These are phyloP conservation scores for Tokudaia tokunoshimensis DNA, from an alignment of 2,797 vertebrate genomes.

Conservation along the genomic window DNA sequence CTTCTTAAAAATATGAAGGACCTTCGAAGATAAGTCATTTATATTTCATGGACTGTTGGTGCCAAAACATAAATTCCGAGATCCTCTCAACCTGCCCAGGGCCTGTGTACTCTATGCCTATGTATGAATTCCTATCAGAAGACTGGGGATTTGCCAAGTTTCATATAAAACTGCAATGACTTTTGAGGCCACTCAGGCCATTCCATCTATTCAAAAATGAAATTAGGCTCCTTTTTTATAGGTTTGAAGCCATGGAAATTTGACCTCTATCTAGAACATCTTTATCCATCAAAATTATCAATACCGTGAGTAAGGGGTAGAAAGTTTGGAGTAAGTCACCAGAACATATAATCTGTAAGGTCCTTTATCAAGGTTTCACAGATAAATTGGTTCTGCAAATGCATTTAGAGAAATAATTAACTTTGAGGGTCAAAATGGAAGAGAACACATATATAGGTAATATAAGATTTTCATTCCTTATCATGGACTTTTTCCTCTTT, in stretches of 20 bases:
- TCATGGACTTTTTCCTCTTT: background rate
- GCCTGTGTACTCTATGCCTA: slow-evolving; percentile 60
- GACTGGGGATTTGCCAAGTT: slow-evolving; percentile 70
- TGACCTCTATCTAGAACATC: slow-evolving; percentile 73
- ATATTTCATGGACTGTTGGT: slow-evolving; percentile 71
- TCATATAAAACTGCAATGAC: slow-evolving; percentile 70
- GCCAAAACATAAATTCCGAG: slow-evolving; percentile 75
- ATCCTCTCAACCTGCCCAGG: slow-evolving; percentile 46
- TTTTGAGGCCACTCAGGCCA: slow-evolving; percentile 70
- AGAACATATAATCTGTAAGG: slow-evolving; percentile 70
- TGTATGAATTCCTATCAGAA: slow-evolving; percentile 58
- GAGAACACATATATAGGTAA: slow-evolving; percentile 41
- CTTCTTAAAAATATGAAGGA: slow-evolving; percentile 59
- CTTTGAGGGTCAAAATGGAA: slow-evolving; percentile 74
- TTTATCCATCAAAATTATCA: slow-evolving; percentile 80
- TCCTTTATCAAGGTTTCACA: slow-evolving; percentile 75
- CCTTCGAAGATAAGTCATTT: slow-evolving; percentile 59
- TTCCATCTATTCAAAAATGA: slow-evolving; percentile 77
- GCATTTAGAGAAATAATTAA: slow-evolving; percentile 79
- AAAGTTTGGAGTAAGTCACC: slow-evolving; percentile 61
- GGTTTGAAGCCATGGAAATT: slow-evolving; percentile 70
- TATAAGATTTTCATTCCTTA: slow-evolving; percentile 43
- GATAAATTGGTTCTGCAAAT: slow-evolving; percentile 77
- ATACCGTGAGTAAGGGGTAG: slow-evolving; percentile 37
- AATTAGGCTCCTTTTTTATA: slow-evolving; percentile 82